Conservation (phyloP, 2,888 invertebrate genomes). For the Argyra leucocephala region DNA sequence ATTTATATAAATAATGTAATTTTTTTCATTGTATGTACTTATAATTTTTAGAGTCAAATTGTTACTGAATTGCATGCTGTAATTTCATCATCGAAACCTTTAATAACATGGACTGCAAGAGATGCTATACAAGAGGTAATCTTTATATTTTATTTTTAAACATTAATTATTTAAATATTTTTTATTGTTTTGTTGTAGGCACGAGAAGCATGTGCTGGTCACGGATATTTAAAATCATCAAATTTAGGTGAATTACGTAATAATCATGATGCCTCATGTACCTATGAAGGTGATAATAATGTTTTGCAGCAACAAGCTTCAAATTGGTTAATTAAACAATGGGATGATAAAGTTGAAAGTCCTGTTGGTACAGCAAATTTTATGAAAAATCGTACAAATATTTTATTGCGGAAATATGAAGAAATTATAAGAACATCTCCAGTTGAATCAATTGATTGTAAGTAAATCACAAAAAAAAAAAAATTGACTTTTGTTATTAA, state of each 20-base stretch:
- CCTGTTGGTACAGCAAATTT: conserved; percentile 66
- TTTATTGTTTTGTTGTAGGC: conserved; percentile 42
- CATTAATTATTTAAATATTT: neutral
- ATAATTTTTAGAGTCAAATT: conserved; percentile 34
- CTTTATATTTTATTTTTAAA: neutral
- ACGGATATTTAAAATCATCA: conserved; percentile 67
- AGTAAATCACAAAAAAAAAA: conserved; percentile 23
- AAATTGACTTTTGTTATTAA: neutral
- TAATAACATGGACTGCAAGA: conserved; percentile 65
- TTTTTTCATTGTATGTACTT: neutral
- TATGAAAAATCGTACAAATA: conserved; percentile 47
- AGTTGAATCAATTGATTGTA: conserved; percentile 35
- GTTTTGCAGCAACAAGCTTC: conserved; percentile 82
- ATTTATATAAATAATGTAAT: no score
- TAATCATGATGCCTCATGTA: conserved; percentile 82
- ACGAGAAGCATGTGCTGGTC: conserved; percentile 78
- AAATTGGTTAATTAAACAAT: conserved; percentile 72
- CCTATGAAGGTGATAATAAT: conserved; percentile 91
- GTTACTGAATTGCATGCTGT: conserved; percentile 57
- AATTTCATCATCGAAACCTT: conserved; percentile 55
- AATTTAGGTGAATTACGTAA: conserved; percentile 74
- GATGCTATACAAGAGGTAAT: conserved; percentile 63
- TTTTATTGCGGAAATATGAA: conserved; percentile 37
- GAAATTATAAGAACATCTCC: conserved; percentile 24
- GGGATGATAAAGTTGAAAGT: conserved; percentile 49